These are phyloP conservation scores for Drosophila simulans DNA, from an alignment of 1,140 invertebrate species.

Conservation along the genomic window DNA sequence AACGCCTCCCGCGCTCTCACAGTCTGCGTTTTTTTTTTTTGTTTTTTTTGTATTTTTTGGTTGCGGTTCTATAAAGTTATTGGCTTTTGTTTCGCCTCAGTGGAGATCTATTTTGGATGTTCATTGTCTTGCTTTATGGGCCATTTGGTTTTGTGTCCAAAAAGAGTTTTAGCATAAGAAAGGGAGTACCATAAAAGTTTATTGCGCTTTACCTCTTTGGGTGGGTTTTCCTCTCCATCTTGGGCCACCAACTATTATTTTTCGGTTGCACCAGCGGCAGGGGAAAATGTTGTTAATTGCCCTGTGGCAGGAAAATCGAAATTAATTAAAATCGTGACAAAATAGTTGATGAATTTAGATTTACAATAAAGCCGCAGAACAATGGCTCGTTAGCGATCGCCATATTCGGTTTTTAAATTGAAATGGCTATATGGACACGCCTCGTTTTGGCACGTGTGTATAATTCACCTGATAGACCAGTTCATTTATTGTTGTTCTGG, in stretches of 20 bases:
- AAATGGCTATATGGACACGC: slow-evolving; percentile 19
- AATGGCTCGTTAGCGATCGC: slow-evolving; percentile 50
- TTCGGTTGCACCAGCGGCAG: slow-evolving; percentile 42
- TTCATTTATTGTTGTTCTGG: slow-evolving; percentile 24
- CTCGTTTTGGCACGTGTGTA: slow-evolving; percentile 46
- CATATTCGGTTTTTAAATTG: slow-evolving; percentile 20
- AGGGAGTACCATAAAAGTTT: slow-evolving; percentile 61
- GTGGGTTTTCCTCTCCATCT: slow-evolving; percentile 50
- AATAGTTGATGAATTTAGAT: slow-evolving; percentile 45
- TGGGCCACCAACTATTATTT: slow-evolving; percentile 3
- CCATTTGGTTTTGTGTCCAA: slow-evolving; percentile 50
- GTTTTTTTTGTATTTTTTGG: slow-evolving; percentile 25
- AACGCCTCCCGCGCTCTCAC: slow-evolving; percentile 79
- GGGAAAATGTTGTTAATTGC: slow-evolving; percentile 37
- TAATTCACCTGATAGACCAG: slow-evolving; percentile 49
- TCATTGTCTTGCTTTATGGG: slow-evolving; percentile 69
- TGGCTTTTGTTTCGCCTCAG: slow-evolving; percentile 68
- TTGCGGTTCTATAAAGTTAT: slow-evolving; percentile 71
- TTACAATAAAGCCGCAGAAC: slow-evolving; percentile 40
- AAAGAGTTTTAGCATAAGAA: slow-evolving; percentile 75
- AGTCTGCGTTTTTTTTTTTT: slow-evolving; percentile 40
- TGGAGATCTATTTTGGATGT: slow-evolving; percentile 57
- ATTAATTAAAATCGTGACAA: slow-evolving; percentile 58
- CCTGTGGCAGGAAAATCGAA: slow-evolving; percentile 41
- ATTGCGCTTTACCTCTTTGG: slow-evolving; percentile 61